Evolutionary conservation across 1,140 invertebrate species (phyloP), one percentile per base, ranked within the genome.

Genomic region (Drosophila truncata): DNA sequence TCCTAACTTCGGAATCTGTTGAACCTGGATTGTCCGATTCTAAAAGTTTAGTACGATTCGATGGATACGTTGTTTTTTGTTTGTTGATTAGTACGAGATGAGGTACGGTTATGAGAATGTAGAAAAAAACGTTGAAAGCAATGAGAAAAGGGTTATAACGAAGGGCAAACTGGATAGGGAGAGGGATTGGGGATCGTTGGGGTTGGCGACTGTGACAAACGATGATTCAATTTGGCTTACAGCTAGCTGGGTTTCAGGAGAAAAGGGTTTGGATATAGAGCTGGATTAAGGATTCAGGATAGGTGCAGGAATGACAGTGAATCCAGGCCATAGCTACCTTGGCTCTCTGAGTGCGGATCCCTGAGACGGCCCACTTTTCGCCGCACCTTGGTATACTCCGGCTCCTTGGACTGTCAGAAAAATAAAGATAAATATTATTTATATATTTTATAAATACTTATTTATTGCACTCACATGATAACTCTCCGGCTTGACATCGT

Each of bases 1-100:
- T 96, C 95, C 96, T 97, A 94, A 97, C 96, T 94, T 97, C 96
- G 92, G 96, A 96, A 94, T 97, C 96, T 94, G 96, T 96, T 92
- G 96, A 96, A 92, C 96, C 96, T 94, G 96, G 94, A 95, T 97
- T 97, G 95, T 96, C 96, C 93, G 96, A 96, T 94, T 97, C 96
- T 96, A 95, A 93, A 96, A 94, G 91, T 93, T 93, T 91, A 92
- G 88, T 92, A 92, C 87, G 91, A 91, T 93, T 90, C 91, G 92
- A 93, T 93, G 91, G 87, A 77, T 78, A 77, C 74, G 74, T 77
- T 78, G 74, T 37, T 55, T n/a, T 35, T 55, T 55, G 50, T 72
- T 80, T 78, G 74, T 73, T 78, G 55, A 37, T 76, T 84, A 79
- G 76, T 71, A 71, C 50, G 70, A 64, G 39, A 79, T 88, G 85